Base-by-base conservation (phyloP, 2,797 vertebrate species). In the Oophaga sylvatica region DNA sequence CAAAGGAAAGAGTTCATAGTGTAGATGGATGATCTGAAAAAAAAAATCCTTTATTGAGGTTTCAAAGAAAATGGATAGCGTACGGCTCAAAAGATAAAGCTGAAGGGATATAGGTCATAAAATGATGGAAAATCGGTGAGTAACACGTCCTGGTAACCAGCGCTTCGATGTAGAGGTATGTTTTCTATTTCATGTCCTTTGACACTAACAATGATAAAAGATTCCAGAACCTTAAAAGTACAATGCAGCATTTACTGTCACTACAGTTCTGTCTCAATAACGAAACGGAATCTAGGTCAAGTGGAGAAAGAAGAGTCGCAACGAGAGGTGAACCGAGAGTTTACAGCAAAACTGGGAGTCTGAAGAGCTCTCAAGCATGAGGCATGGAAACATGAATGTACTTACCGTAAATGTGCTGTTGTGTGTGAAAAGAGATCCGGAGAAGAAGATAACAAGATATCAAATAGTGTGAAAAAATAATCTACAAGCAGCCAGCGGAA, bases 211-310 rank as follows among this genome's bases (percentile, higher is more conserved):
- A 65, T 48, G 8, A 67, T 26, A 22, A 63, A 67, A 48, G 3
- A n/a, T 67, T 22, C 60, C 80, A 48, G 62, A 81, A 67, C 80
- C 22, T n/a, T 48, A 35, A 41, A 67, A 45, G 60, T 45, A 65
- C 20, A 81, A 17, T 63, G 59, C n/a, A 63, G 13, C 60, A n/a
- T 81, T 81, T 67, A 81, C 80, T 65, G 62, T 60, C 60, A 31
- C 79, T 48, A 41, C 80, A 67, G 60, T 56, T 77, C 75, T 48
- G 20, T 81, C 41, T 81, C 41, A 45, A 48, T 81, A 81, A 17
- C 31, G 41, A 81, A 67, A 65, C n/a, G 26, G 60, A 81, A 81
- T 48, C 62, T 81, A 81, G 80, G 80, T 81, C 80, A 81, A 81
- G 80, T 81, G 80, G 80, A 81, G 80, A 48, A 67, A 81, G 62